Percentiles rank a stretch among this genome's conserved stretches.
phyloP scores from a whole-genome alignment of 2,888 invertebrate species.

The Cephus spinipes region DNA sequence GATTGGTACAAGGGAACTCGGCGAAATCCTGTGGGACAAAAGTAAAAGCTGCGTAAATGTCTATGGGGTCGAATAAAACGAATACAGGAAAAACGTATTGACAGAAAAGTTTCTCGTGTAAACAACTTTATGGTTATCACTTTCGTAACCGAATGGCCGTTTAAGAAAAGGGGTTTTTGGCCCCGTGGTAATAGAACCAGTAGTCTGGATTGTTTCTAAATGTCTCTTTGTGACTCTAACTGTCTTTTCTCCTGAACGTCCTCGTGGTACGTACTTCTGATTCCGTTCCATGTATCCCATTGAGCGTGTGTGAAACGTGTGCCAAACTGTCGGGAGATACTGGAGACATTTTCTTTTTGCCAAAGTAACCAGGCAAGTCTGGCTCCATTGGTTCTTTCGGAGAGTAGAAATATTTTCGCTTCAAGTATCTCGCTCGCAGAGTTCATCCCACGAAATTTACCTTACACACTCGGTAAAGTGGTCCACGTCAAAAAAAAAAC shows the following conservation, averaged over 20 bases:
- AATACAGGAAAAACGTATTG: conserved; percentile 1
- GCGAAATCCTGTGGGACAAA: neutral
- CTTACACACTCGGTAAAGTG: too few species aligned
- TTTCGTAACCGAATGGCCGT: conserved; percentile 10
- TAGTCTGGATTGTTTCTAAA: neutral
- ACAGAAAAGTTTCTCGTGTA: conserved; percentile 20
- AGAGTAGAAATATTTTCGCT: neutral
- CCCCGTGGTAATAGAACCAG: neutral
- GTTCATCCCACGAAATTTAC: neutral
- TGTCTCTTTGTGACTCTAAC: neutral
- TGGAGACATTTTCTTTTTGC: neutral
- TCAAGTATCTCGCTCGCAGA: neutral
- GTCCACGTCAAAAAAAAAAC: too few species aligned
- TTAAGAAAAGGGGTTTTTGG: conserved; percentile 1
- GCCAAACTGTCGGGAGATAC: neutral
- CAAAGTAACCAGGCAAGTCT: neutral
- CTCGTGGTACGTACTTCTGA: neutral
- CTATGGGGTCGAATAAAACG: neutral
- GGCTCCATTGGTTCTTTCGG: neutral
- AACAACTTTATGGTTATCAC: conserved; percentile 45
- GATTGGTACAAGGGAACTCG: neutral
- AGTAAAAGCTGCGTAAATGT: neutral
- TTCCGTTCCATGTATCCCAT: neutral
- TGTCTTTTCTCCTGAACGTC: neutral
- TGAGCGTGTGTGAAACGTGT: neutral